Conservation (phyloP, 2,797 vertebrate genomes). For the Neosilurus mollespiculum region DNA sequence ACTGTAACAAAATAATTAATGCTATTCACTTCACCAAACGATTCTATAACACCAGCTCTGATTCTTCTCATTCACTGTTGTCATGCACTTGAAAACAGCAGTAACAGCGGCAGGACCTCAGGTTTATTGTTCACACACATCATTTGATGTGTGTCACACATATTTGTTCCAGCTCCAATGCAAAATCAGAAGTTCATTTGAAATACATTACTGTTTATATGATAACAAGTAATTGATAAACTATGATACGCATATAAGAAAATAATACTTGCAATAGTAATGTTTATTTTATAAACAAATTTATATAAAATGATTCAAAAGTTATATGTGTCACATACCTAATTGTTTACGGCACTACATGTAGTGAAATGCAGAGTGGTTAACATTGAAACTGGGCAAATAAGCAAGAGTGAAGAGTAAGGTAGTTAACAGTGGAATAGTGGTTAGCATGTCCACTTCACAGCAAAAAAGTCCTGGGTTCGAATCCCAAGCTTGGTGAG, state of each 20-base stretch:
- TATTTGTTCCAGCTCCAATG: neutral
- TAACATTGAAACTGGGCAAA: neutral
- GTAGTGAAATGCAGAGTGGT: neutral
- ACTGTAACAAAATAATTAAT: too few species aligned
- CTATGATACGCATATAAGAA: too few species aligned
- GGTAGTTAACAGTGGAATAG: neutral
- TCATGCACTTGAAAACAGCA: constrained; percentile 25
- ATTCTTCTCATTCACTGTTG: neutral
- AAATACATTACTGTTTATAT: neutral
- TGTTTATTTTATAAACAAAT: neutral
- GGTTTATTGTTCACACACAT: constrained; percentile 84
- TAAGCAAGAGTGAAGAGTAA: neutral
- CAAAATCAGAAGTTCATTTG: neutral
- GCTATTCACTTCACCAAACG: too few species aligned
- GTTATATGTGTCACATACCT: neutral
- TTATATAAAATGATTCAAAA: neutral
- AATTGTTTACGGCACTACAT: too few species aligned
- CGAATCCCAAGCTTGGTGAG: too few species aligned
- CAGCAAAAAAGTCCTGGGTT: too few species aligned
- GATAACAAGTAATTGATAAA: neutral
- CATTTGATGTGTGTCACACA: constrained; percentile 43
- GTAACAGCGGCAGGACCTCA: constrained; percentile 58
- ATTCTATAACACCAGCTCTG: neutral
- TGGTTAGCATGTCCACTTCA: too few species aligned
- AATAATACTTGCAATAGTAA: too few species aligned